Conservation (phyloP, 2,888 invertebrate genomes). For the Andrena bucephala region DNA sequence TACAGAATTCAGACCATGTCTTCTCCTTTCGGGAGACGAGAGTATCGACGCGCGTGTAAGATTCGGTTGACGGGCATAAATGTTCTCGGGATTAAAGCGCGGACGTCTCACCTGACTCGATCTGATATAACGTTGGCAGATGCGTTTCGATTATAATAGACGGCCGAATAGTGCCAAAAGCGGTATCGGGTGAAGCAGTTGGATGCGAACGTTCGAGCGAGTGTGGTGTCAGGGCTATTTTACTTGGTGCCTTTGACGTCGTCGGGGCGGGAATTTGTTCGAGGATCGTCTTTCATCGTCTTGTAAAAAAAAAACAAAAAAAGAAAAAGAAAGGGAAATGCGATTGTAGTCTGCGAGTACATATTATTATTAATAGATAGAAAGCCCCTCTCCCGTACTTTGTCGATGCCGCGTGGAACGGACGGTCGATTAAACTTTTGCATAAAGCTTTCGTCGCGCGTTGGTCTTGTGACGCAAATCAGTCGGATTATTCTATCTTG, state of each 20-base stretch:
- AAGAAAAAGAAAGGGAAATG: neutral
- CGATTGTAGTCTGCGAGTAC: constrained; percentile 34
- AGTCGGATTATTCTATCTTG: constrained; percentile 22
- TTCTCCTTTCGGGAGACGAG: constrained; percentile 5
- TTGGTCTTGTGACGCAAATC: neutral
- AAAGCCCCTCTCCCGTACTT: constrained; percentile 29
- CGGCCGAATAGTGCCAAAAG: constrained; percentile 71
- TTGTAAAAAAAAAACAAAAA: constrained; percentile 29
- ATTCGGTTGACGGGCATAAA: constrained; percentile 13
- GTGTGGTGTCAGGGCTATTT: constrained; percentile 46
- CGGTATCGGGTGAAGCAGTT: constrained; percentile 38
- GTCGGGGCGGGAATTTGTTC: constrained; percentile 61
- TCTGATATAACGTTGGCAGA: constrained; percentile 17
- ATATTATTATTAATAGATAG: neutral
- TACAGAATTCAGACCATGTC: constrained; percentile 29
- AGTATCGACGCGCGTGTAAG: constrained; percentile 6
- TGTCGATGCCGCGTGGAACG: constrained; percentile 47
- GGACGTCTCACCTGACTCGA: constrained; percentile 25
- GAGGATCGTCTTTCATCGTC: constrained; percentile 64
- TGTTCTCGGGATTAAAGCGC: constrained; percentile 2
- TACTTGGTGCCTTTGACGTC: constrained; percentile 71
- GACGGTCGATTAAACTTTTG: constrained; percentile 19
- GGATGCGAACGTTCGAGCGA: constrained; percentile 20
- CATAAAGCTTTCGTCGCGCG: constrained; percentile 22
- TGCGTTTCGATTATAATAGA: constrained; percentile 49